Percentiles rank a stretch among this genome's conserved stretches.
Conservation (phyloP, 1,140 invertebrate genomes). For the Nixonia krombeini region DNA sequence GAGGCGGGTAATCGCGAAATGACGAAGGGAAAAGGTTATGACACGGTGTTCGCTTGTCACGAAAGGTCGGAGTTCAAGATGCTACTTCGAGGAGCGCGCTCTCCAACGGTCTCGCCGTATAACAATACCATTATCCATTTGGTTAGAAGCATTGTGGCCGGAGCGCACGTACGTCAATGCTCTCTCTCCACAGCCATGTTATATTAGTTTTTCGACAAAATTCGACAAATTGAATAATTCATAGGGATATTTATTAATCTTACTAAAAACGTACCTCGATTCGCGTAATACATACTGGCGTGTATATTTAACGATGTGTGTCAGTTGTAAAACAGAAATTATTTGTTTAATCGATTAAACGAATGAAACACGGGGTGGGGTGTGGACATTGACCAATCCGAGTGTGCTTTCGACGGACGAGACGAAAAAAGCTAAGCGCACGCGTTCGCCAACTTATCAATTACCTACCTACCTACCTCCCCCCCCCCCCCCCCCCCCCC, state of each 20-base stretch:
- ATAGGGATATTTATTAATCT: no score
- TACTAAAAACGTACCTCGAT: no score
- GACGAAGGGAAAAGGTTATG: slow-evolving; percentile 24
- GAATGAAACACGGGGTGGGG: no score
- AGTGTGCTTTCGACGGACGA: no score
- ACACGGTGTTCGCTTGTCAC: slow-evolving; percentile 28
- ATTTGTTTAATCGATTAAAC: not conserved
- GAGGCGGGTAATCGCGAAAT: slow-evolving; percentile 24
- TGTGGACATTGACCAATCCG: no score
- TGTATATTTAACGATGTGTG: no score
- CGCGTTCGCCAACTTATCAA: no score
- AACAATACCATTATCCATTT: slow-evolving; percentile 49
- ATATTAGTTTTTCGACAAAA: not conserved
- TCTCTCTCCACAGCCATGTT: not conserved
- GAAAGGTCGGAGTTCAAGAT: slow-evolving; percentile 31
- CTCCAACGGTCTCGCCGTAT: slow-evolving; percentile 22
- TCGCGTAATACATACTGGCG: no score
- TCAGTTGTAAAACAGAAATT: no score
- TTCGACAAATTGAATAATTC: not conserved
- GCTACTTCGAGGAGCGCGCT: slow-evolving; percentile 21
- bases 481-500: no score
- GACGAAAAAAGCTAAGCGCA: no score
- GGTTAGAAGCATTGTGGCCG: slow-evolving; percentile 36
- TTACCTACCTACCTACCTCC: no score
- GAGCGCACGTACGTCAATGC: not conserved